A percentile compares a stretch with the other conserved stretches of the same genome.
Evolutionary conservation across 2,113 vertebrate genomes (phyloP).

Genomic region (Brachypteracias leptosomus): DNA sequence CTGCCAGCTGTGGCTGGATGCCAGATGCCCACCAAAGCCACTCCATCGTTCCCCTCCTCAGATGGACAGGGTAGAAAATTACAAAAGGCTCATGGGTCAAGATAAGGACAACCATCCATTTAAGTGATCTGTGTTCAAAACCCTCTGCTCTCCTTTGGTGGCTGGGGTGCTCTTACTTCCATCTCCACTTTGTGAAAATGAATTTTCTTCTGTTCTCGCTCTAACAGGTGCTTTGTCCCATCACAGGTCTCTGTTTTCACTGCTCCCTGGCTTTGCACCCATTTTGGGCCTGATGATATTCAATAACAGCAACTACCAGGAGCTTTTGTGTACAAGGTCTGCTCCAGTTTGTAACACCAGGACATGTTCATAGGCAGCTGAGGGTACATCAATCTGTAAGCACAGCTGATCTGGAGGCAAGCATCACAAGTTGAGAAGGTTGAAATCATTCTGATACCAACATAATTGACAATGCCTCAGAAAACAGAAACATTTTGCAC

Average conservation of each 20-base stretch:
- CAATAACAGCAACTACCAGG: not conserved
- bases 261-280: not conserved
- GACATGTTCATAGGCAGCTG: not conserved
- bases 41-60: not conserved
- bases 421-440: not conserved
- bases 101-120: not conserved
- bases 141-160: not conserved
- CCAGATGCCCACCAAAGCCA: not conserved
- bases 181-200: not conserved
- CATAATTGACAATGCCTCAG: not conserved
- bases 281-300: not conserved
- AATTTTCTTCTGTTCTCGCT: not conserved
- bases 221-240: not conserved
- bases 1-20: not conserved
- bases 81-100: not conserved
- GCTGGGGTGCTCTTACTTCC: not conserved
- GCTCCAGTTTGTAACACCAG: not conserved
- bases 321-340: not conserved
- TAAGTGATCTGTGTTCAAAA: not conserved
- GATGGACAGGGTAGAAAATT: not conserved
- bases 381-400: not conserved
- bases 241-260: not conserved
- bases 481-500: slow-evolving; percentile 36
- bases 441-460: not conserved
- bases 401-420: not conserved